Evolutionary conservation across 2,888 invertebrate species (phyloP).

Genomic region (Apamea anceps): DNA sequence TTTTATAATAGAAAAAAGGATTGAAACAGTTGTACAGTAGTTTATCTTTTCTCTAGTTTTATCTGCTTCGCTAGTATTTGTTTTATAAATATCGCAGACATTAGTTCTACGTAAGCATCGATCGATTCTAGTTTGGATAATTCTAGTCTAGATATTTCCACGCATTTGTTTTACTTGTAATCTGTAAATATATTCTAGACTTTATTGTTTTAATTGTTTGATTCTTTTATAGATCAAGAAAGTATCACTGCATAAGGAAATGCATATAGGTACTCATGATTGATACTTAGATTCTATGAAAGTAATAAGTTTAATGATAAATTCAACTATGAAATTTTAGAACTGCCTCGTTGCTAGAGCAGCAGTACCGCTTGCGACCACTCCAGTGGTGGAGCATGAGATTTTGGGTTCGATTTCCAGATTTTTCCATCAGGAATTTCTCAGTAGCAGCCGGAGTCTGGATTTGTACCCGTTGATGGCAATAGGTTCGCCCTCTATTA

Average conservation of each 20-base stretch:
- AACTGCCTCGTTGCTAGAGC: not conserved
- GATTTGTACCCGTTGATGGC: not conserved
- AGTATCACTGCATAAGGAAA: not conserved
- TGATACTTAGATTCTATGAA: not conserved
- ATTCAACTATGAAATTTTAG: not conserved
- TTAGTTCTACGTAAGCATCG: constrained; percentile 10
- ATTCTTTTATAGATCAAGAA: constrained; percentile 2
- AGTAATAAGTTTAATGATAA: not conserved
- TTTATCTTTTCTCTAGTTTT: constrained; percentile 26
- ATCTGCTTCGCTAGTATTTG: constrained; percentile 28
- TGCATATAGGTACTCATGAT: not conserved
- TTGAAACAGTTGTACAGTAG: not conserved
- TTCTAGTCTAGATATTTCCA: not conserved
- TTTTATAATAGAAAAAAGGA: constrained; percentile 12
- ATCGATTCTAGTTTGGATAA: not conserved
- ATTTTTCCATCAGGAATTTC: not conserved
- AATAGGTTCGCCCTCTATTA: not conserved
- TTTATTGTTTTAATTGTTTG: not conserved
- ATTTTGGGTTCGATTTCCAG: not conserved
- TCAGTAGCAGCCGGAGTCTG: not conserved
- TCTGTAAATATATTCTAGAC: not conserved
- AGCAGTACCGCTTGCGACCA: not conserved
- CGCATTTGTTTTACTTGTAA: not conserved
- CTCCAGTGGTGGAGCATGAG: not conserved
- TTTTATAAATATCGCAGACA: constrained; percentile 35